phyloP scores from a whole-genome alignment of 1,140 invertebrate genomes.

The Augochlora pura region DNA sequence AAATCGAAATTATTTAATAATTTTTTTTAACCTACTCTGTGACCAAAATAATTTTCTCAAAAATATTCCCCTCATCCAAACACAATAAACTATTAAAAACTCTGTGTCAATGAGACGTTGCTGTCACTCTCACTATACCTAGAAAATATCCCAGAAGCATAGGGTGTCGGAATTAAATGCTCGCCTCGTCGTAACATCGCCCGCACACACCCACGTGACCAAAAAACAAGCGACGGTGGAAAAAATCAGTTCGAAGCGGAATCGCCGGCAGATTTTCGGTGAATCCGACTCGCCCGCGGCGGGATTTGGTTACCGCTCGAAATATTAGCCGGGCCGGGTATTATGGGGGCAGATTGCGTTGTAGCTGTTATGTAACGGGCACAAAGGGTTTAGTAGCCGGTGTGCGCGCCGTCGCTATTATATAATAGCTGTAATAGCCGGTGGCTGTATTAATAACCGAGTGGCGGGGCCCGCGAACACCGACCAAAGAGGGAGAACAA shows the following conservation, averaged over 20 bases:
- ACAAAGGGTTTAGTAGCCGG: constrained; percentile 33
- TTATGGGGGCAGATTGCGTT: constrained; percentile 38
- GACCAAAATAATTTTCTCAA: no score
- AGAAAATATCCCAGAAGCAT: no score
- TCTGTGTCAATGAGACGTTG: no score
- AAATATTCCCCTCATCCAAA: no score
- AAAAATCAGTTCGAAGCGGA: neutral
- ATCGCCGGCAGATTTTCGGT: constrained; percentile 10
- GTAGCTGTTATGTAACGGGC: constrained; percentile 34
- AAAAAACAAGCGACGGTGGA: no score
- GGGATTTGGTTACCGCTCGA: constrained; percentile 28
- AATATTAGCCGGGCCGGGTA: constrained; percentile 28
- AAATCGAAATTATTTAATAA: no score
- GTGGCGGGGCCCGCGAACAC: neutral
- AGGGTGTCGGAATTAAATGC: no score
- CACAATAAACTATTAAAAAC: no score
- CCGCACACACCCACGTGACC: no score
- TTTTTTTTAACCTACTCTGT: no score
- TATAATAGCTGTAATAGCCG: constrained; percentile 44
- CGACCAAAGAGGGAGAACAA: neutral
- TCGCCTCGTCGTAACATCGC: no score
- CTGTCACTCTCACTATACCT: no score
- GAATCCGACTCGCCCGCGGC: neutral
- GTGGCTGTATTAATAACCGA: constrained; percentile 36
- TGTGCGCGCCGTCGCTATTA: constrained; percentile 13